These are phyloP conservation scores for Poecilia picta DNA, from an alignment of 2,797 vertebrate genomes.

Conservation along the genomic window DNA sequence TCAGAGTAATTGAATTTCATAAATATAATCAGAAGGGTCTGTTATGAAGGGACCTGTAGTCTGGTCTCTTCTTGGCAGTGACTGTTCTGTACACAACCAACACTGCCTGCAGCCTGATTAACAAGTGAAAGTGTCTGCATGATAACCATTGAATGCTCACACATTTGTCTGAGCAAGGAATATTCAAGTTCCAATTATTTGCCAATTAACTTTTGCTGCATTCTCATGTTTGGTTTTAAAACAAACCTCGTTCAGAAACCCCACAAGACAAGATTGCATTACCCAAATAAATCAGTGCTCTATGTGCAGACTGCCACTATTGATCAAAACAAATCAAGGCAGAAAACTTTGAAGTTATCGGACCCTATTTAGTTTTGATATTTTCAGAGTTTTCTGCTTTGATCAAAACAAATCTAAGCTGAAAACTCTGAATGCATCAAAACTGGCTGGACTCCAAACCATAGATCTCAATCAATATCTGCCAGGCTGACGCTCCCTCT, in stretches of 20 bases:
- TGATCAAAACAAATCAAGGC: conserved; percentile 50
- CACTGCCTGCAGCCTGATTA: conserved; percentile 48
- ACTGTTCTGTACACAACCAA: conserved; percentile 47
- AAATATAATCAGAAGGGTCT: conserved; percentile 80
- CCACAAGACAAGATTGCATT: conserved; percentile 46
- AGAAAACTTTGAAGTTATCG: conserved; percentile 18
- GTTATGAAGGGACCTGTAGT: conserved; percentile 72
- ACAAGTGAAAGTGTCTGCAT: conserved; percentile 22
- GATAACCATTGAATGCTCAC: conserved; percentile 25
- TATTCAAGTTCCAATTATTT: conserved; percentile 48
- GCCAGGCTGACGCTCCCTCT: conserved; percentile 30
- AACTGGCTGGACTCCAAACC: conserved; percentile 23
- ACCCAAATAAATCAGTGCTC: conserved; percentile 39
- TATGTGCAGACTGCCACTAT: conserved; percentile 18
- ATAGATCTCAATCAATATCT: conserved; percentile 30
- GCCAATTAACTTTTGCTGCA: conserved; percentile 39
- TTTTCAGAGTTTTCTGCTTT: background rate
- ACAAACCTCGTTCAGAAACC: conserved; percentile 48
- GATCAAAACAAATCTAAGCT: background rate
- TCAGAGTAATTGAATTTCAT: conserved; percentile 84
- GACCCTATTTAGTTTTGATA: conserved; percentile 4
- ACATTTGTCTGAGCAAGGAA: conserved; percentile 56
- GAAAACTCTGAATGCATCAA: conserved; percentile 20
- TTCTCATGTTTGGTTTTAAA: conserved; percentile 38
- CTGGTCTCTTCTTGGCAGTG: conserved; percentile 46